Percentiles rank a stretch among this genome's conserved stretches.
These are phyloP conservation scores for Ceyx cyanopectus DNA, from an alignment of 2,113 vertebrate species.

Conservation along the genomic window DNA sequence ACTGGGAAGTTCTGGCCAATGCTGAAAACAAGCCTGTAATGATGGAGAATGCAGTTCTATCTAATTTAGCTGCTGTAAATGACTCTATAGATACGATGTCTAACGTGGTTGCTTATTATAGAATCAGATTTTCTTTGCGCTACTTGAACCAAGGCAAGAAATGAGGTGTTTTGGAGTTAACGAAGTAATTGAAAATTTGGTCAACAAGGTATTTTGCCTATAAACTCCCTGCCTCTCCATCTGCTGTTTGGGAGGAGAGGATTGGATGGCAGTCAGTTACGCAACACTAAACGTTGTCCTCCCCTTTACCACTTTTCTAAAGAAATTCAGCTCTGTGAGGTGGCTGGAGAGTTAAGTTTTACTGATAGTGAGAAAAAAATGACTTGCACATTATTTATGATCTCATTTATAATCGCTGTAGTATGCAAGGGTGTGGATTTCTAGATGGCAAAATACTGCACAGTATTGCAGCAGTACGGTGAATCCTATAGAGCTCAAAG, in stretches of 20 bases:
- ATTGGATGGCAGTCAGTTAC: not conserved
- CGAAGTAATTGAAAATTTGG: not conserved
- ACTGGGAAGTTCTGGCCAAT: not conserved
- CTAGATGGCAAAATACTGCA: not conserved
- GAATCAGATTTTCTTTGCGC: not conserved
- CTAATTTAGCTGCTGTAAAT: not conserved
- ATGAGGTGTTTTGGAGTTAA: not conserved
- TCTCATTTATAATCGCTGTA: not conserved
- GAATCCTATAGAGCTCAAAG: not conserved
- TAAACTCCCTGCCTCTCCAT: not conserved
- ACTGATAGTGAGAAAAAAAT: not conserved
- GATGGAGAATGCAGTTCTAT: not conserved
- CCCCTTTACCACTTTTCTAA: not conserved
- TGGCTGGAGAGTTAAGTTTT: not conserved
- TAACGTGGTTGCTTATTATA: not conserved
- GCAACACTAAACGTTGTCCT: not conserved
- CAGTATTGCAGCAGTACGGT: not conserved
- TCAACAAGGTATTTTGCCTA: not conserved
- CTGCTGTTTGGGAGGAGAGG: not conserved
- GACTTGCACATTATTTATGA: not conserved
- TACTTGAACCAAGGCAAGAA: not conserved
- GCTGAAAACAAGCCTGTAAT: not conserved
- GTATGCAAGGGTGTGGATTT: not conserved
- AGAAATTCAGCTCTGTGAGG: not conserved
- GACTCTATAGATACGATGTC: fast-evolving